Evolutionary conservation across 2,888 invertebrate species (phyloP), one percentile per base, ranked within the genome.

Genomic region (Cosmopolites sordidus): DNA sequence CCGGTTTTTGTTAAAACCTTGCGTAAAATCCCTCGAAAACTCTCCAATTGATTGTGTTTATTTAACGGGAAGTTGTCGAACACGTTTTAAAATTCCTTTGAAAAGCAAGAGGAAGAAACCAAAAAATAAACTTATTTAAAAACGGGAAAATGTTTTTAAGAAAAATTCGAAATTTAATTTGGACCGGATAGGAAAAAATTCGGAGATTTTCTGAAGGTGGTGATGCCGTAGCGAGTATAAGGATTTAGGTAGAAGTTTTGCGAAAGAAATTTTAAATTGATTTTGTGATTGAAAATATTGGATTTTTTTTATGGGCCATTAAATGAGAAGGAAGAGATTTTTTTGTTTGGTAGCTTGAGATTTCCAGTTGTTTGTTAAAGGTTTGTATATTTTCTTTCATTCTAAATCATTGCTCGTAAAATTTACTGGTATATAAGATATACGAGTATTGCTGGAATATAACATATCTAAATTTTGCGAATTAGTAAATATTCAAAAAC

Each of bases 91-190:
- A 22, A 22, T 22, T 22, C 22, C 22, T 22, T 22, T 22, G 2
- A 43, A 22, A 14, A 11, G 14, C 14, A 27, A 43, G 9, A 33
- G 33, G 12, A 12, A 12, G n/a, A 12, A 33, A 33, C 18, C 16
- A 12, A 43, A 43, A 43, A 27, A 12, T 43, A 43, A 43, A 43
- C 27, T 27, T 43, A 22, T 43, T 43, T 43, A 14, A 12, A 27
- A 16, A 3, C 18, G n/a, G 18, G n/a, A 43, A 27, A 27, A 22
- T 27, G 22, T 22, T 43, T 43, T 22, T 22, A 12, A n/a, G 27
- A 43, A 22, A 12, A 22, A 27, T 22, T 43, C 14, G 12, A 22
- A 43, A 27, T 43, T 43, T 27, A 43, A 43, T 43, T 27, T 43
- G 9, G n/a, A 18, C 17, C 11, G 42, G 42, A 11, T 16, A 18